Evolutionary conservation across 1,140 invertebrate species (phyloP).

Genomic region (Homarus americanus): DNA sequence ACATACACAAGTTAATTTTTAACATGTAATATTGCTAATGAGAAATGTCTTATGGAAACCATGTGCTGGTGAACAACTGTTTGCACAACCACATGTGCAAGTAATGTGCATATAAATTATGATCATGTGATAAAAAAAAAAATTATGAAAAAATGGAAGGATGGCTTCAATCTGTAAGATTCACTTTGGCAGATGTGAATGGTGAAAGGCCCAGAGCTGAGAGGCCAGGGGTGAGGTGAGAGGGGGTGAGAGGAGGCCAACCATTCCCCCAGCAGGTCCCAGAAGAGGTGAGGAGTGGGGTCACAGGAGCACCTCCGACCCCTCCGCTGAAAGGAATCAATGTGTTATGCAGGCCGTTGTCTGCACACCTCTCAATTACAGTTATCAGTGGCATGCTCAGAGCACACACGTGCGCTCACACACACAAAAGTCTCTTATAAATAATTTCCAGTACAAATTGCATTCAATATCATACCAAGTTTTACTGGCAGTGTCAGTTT

Average conservation of each 20-base stretch:
- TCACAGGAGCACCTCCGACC: conserved; percentile 53
- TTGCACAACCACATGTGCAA: background rate
- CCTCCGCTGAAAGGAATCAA: conserved; percentile 54
- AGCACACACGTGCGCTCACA: background rate
- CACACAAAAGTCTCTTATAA: no score
- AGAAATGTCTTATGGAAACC: conserved; percentile 23
- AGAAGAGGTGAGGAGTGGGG: conserved; percentile 25
- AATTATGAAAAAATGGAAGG: conserved; percentile 14
- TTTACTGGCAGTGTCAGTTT: no score
- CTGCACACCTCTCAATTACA: background rate
- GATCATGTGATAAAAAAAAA: conserved; percentile 37
- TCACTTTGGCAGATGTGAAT: conserved; percentile 34
- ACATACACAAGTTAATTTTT: conserved; percentile 20
- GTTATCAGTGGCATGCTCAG: background rate
- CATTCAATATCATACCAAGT: background rate
- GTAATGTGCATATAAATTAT: conserved; percentile 23
- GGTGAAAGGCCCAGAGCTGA: conserved; percentile 42
- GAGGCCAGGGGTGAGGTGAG: conserved; percentile 14
- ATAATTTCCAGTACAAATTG: background rate
- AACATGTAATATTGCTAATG: conserved; percentile 33
- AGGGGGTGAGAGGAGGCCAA: conserved; percentile 18
- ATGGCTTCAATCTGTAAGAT: conserved; percentile 37
- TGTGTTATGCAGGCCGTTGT: conserved; percentile 26
- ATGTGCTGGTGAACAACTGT: conserved; percentile 11
- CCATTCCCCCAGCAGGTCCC: conserved; percentile 39